Base-by-base conservation (phyloP, 2,797 vertebrate species). In the Pangasius macronema region DNA sequence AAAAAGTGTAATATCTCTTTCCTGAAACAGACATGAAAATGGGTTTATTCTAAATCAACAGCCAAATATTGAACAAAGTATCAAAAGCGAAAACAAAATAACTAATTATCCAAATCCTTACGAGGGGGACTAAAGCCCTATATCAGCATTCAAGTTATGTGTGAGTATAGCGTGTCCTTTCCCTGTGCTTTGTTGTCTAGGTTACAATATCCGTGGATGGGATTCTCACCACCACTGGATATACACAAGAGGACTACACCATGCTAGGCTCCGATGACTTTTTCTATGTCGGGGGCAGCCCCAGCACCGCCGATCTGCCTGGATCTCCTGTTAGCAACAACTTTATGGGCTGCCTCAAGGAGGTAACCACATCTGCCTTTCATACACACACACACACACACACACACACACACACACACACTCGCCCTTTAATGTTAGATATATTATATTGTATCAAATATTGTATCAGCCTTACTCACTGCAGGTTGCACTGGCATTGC, bases 81-180 rank as follows among this genome's bases (percentile, higher is more conserved):
- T 87, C 77, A 68, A 88, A 90, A 88, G 83, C 87, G 82, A 88
- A 80, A 83, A 82, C 80, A 90, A 91, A 87, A 84, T 30, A 85
- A 84, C 73, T 80, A 83, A 88, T 86, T 84, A 90, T 91, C 86
- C 89, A 89, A 91, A 90, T 88, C 91, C 91, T 90, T 89, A 90
- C 83, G 89, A 91, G 91, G 90, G 91, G 91, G 85, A 91, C 88
- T 90, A 89, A 90, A 91, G 84, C 90, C 90, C 90, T 88, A 88
- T 88, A 90, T 89, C 85, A 90, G 90, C 84, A 88, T 89, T 92
- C 84, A 80, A 90, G 89, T 92, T 92, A 87, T 98, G 97, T 98
- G 98, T 99, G 97, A 98, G 98, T 99, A 99, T 99, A 99, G 98
- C 97, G 98, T 99, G 98, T 99, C 98, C 98, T 99, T 99, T 99